A percentile compares a stretch with the other conserved stretches of the same genome.
Evolutionary conservation across 2,797 vertebrate species (phyloP).

Genomic region (Nasua narica): DNA sequence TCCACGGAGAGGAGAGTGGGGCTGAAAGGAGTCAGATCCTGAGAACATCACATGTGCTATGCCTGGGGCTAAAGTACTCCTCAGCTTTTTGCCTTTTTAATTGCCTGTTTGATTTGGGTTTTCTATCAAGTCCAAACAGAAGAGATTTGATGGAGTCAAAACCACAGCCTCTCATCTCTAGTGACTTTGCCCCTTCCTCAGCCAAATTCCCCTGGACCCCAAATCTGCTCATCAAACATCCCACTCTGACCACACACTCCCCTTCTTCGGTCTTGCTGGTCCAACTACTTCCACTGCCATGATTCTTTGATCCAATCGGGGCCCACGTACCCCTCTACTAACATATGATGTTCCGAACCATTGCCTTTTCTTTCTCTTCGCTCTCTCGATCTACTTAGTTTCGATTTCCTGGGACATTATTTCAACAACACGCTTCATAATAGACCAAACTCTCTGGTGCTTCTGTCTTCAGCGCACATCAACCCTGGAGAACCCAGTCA

Average conservation of each 20-base stretch:
- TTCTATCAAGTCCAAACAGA: neutral
- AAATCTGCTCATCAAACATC: neutral
- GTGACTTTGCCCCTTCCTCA: neutral
- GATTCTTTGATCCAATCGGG: neutral
- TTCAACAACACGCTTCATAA: neutral
- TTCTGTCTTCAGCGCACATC: neutral
- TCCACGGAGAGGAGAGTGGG: neutral
- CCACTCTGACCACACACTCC: neutral
- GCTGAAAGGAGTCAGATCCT: neutral
- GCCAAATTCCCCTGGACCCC: neutral
- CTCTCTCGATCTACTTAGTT: neutral
- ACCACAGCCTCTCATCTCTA: neutral
- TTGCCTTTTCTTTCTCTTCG: neutral
- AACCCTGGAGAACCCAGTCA: neutral
- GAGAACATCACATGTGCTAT: neutral
- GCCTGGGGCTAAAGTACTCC: neutral
- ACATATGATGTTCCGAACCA: neutral
- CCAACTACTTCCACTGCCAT: neutral
- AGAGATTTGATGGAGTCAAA: neutral
- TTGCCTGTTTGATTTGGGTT: neutral
- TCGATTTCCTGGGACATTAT: neutral
- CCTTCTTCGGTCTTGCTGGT: neutral
- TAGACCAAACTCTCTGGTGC: neutral
- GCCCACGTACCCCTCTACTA: neutral
- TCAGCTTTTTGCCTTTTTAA: neutral